Base-by-base conservation (phyloP, 1,140 invertebrate genomes). In the Lepidotrigona ventralis region DNA sequence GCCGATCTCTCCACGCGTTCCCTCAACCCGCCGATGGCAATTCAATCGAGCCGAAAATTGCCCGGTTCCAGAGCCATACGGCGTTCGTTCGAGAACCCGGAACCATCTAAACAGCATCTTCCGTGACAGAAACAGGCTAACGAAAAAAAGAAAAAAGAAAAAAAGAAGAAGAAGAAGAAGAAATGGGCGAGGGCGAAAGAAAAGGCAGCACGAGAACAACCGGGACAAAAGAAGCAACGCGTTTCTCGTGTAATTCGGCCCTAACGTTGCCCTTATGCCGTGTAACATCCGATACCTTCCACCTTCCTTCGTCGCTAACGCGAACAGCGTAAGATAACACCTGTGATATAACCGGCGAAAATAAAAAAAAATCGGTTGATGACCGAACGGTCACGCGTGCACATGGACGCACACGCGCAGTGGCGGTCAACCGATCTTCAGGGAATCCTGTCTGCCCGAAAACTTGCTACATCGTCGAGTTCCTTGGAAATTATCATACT, bases 251-350 rank as follows among this genome's bases (percentile, higher is more conserved):
- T 89, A 90, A 90, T 90, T 90, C 84, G 83, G 90, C 85, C 82
- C 81, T 72, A 86, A 73, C 89, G 86, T 90, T 73, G 74, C 77
- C 91, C 91, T 91, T 91, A 90, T 89, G 91, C 84, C 75, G 70
- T 46, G 79, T 51, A 90, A 90, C 91, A 91, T 88, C 71, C 85
- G 90, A 91, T 90, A 91, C 71, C 86, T 58, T 79, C 39, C 73
- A 56, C 77, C 58, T 69, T 72, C 68, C 68, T 71, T 74, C 70
- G 23, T 14, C 78, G 64, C 77, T 64, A 86, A 73, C 78, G 33
- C 75, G 83, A 73, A 79, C 71, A 82, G 84, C 64, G 90, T 91
- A 91, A 91, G 77, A 88, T 82, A 91, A 91, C 88, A 91, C 90
- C 89, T 84, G 78, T 82, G 86, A 91, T 83, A 76, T 75, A 86